These are phyloP conservation scores for Tragelaphus imberbis DNA, from an alignment of 2,113 vertebrate genomes.

Conservation along the genomic window DNA sequence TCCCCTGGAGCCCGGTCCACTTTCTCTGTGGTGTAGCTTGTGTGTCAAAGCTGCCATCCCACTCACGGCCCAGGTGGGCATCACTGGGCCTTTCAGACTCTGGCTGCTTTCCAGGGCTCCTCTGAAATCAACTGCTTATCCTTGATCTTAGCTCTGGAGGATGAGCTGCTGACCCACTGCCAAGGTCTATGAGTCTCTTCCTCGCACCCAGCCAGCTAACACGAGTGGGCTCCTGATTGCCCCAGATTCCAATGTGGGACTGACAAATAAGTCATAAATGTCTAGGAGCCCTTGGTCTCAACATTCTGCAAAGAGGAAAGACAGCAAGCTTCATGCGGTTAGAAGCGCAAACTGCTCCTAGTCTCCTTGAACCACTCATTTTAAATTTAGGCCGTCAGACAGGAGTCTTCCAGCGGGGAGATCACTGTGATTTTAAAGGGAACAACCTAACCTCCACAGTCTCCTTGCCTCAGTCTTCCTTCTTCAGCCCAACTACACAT, in stretches of 20 bases:
- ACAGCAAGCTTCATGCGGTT: background rate
- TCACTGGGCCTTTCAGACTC: slow-evolving; percentile 49
- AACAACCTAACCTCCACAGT: background rate
- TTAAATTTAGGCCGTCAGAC: background rate
- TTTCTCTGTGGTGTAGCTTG: slow-evolving; percentile 50
- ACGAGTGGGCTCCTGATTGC: background rate
- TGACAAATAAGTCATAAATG: background rate
- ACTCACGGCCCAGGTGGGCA: slow-evolving; percentile 3
- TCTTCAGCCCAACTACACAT: background rate
- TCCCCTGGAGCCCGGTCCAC: slow-evolving; percentile 42
- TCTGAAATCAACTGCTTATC: slow-evolving; percentile 38
- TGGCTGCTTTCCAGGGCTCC: background rate
- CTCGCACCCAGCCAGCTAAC: background rate
- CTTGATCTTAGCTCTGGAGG: background rate
- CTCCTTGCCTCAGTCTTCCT: background rate
- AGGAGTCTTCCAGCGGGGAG: background rate
- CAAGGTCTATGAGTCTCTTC: background rate
- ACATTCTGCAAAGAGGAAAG: background rate
- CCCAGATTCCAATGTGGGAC: background rate
- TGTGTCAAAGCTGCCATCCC: background rate
- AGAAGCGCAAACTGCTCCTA: background rate
- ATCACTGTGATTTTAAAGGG: background rate
- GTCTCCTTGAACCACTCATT: background rate
- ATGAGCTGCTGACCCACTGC: background rate
- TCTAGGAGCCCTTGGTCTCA: background rate